A percentile compares a stretch with the other conserved stretches of the same genome.
Conservation (phyloP, 2,888 invertebrate genomes). For the Seira musarum region DNA sequence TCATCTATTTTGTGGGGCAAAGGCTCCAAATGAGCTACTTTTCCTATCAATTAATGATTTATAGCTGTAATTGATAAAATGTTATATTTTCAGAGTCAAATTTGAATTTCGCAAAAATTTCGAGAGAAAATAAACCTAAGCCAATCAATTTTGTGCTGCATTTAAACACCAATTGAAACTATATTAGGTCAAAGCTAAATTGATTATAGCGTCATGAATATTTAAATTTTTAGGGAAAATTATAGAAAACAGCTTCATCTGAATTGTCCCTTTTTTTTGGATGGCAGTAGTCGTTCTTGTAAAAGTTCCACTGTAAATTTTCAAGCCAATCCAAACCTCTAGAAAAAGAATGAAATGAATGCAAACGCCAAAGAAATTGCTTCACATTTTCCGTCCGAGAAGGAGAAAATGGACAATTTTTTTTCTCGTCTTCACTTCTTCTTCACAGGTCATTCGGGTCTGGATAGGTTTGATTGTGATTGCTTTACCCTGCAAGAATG, state of each 20-base stretch:
- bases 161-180: too few relatives aligned
- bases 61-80: neutral
- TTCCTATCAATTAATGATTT: neutral
- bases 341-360: neutral
- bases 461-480: slow-evolving; percentile 19
- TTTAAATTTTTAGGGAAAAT: neutral
- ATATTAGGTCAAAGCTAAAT: slow-evolving; percentile 14
- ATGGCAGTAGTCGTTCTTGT: too few relatives aligned
- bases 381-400: too few relatives aligned
- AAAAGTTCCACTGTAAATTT: neutral
- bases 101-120: too few relatives aligned
- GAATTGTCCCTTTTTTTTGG: neutral
- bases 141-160: too few relatives aligned
- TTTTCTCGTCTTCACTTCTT: too few relatives aligned
- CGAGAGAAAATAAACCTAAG: too few relatives aligned
- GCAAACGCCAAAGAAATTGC: slow-evolving; percentile 19
- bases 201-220: neutral
- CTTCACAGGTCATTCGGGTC: slow-evolving; percentile 54
- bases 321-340: neutral
- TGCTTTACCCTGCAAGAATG: slow-evolving; percentile 44
- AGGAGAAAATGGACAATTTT: slow-evolving; percentile 26
- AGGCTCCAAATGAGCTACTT: neutral
- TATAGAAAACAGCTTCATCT: slow-evolving; percentile 11
- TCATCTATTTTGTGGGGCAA: too few relatives aligned
- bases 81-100: too few relatives aligned